Evolutionary conservation across 2,888 invertebrate species (phyloP).

Genomic region (Nomada goodeniana): DNA sequence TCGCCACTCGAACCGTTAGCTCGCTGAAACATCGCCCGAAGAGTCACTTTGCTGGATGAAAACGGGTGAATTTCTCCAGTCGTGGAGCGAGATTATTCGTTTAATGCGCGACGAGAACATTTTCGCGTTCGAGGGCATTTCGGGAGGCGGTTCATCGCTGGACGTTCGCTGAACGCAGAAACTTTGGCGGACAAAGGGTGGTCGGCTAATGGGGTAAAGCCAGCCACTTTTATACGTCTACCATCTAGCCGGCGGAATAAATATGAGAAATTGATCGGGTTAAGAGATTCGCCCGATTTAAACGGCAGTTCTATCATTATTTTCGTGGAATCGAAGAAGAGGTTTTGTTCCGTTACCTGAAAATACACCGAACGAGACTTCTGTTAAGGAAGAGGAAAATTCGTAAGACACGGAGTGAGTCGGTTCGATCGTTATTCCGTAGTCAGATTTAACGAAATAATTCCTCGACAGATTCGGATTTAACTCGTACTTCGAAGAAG

Average conservation of each 20-base stretch:
- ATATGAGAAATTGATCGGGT: constrained; percentile 29
- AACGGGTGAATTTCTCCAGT: not conserved
- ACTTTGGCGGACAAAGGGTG: not conserved
- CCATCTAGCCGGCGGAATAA: not conserved
- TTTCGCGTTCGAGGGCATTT: constrained; percentile 10
- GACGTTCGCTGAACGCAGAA: constrained; percentile 6
- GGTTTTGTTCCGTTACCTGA: not conserved
- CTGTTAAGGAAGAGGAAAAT: too few species aligned
- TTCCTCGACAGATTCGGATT: not conserved
- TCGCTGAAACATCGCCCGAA: constrained; percentile 21
- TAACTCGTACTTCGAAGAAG: constrained; percentile 4
- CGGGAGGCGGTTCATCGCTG: not conserved
- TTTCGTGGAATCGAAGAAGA: not conserved
- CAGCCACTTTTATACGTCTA: not conserved
- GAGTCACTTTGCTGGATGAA: constrained; percentile 24
- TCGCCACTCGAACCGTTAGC: constrained; percentile 12
- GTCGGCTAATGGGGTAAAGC: constrained; percentile 16
- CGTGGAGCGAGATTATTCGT: constrained; percentile 22
- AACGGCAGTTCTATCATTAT: not conserved
- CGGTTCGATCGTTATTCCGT: too few species aligned
- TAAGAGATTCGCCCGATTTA: not conserved
- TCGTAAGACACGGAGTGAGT: too few species aligned
- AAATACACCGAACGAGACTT: not conserved
- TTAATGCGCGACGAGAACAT: constrained; percentile 26
- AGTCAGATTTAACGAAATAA: not conserved